Evolutionary conservation across 2,888 invertebrate genomes (phyloP).

Genomic region (Teinopalpus imperialis): DNA sequence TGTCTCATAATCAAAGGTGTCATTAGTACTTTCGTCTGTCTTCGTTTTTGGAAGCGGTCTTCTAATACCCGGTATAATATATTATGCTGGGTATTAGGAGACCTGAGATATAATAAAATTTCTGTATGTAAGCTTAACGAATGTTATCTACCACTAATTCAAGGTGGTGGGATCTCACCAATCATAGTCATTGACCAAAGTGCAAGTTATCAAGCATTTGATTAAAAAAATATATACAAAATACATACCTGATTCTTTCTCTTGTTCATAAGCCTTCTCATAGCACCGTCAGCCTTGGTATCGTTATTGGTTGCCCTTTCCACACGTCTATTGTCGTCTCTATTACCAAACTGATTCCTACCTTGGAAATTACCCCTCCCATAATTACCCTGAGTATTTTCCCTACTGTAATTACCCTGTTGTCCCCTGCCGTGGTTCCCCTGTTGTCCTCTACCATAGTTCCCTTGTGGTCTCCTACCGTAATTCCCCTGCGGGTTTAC

Average conservation of each 20-base stretch:
- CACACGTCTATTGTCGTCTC: slow-evolving; percentile 25
- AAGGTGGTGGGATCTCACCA: no score
- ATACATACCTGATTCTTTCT: slow-evolving; percentile 58
- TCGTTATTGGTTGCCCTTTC: slow-evolving; percentile 29
- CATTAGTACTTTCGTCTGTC: no score
- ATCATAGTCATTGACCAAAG: no score
- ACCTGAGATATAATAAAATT: no score
- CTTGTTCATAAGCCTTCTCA: slow-evolving; percentile 60
- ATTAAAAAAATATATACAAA: no score
- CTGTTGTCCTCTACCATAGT: slow-evolving; percentile 25
- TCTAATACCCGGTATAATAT: no score
- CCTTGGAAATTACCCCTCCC: slow-evolving; percentile 22
- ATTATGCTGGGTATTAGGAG: no score
- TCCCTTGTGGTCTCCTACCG: slow-evolving; percentile 21
- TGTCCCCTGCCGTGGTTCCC: slow-evolving; percentile 26
- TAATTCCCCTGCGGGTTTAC: slow-evolving; percentile 18
- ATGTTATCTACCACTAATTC: no score
- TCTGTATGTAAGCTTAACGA: no score
- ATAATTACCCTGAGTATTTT: slow-evolving; percentile 25
- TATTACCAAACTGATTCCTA: slow-evolving; percentile 29
- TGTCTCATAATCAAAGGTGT: no score
- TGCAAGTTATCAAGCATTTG: no score
- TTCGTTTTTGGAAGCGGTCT: no score
- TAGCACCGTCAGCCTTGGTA: slow-evolving; percentile 48
- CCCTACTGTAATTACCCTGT: not conserved